These are phyloP conservation scores for Drosophila neonasuta DNA, from an alignment of 2,888 invertebrate species.

Conservation along the genomic window DNA sequence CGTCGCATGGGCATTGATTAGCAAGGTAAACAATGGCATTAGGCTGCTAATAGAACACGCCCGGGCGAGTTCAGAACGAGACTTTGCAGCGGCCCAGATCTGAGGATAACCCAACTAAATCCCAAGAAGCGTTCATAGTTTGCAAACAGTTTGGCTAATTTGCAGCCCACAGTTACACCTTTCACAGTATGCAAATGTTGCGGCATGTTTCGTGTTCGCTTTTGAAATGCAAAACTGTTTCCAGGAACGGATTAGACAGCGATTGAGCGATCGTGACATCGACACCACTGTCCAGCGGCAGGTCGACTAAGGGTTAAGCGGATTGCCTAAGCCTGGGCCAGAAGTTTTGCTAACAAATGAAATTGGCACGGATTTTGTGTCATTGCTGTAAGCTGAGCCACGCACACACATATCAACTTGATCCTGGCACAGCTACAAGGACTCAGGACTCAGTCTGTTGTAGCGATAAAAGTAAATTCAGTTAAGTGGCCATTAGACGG, in stretches of 20 bases:
- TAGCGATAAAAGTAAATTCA: conserved; percentile 68
- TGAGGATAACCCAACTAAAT: conserved; percentile 23
- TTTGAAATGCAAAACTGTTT: conserved; percentile 49
- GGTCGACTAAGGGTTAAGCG: conserved; percentile 64
- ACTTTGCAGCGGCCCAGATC: conserved; percentile 24
- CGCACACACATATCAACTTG: conserved; percentile 46
- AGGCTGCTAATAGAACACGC: conserved; percentile 56
- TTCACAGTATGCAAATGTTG: conserved; percentile 49
- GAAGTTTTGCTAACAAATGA: conserved; percentile 62
- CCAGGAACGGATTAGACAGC: conserved; percentile 52
- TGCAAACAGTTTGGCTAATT: conserved; percentile 71
- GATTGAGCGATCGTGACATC: conserved; percentile 17
- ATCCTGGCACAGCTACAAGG: conserved; percentile 27
- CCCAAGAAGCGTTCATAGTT: conserved; percentile 51
- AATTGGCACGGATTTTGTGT: conserved; percentile 62
- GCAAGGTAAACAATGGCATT: conserved; percentile 55
- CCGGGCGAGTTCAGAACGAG: conserved; percentile 21
- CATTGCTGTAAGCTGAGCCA: conserved; percentile 30
- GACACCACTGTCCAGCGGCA: conserved; percentile 23
- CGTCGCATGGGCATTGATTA: conserved; percentile 49
- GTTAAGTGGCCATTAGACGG: conserved; percentile 72
- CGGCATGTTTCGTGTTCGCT: conserved; percentile 39
- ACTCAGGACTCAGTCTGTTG: conserved; percentile 13
- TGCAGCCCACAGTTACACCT: conserved; percentile 50
- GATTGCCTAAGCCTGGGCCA: conserved; percentile 53